These are phyloP conservation scores for Vireo griseus DNA, from an alignment of 2,797 vertebrate genomes.

Conservation along the genomic window DNA sequence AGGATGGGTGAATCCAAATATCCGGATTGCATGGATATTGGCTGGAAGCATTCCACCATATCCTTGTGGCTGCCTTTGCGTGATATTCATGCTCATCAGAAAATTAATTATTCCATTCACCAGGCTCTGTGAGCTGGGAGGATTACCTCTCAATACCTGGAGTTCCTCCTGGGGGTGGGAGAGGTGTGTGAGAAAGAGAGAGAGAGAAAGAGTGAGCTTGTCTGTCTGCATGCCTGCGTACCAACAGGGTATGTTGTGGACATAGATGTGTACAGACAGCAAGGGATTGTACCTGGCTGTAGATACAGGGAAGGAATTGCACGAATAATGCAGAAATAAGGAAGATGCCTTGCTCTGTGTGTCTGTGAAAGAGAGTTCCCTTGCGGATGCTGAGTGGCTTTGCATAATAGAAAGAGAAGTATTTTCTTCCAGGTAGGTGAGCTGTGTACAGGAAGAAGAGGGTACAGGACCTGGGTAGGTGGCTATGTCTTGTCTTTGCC, in stretches of 20 bases:
- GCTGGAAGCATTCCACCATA: slow-evolving; percentile 23
- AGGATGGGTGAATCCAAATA: slow-evolving; percentile 50
- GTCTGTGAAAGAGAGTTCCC: background rate
- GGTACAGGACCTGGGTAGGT: background rate
- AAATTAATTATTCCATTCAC: slow-evolving; percentile 49
- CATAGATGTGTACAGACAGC: background rate
- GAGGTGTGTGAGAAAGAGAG: background rate
- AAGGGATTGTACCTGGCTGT: background rate
- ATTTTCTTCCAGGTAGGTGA: background rate
- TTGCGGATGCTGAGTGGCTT: background rate
- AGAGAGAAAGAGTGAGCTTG: rapidly evolving
- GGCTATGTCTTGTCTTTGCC: background rate
- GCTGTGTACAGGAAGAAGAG: background rate
- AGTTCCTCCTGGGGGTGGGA: background rate
- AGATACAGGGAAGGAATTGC: background rate
- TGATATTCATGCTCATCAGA: slow-evolving; percentile 11
- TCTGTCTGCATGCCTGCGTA: background rate
- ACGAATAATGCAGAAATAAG: background rate
- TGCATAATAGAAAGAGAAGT: background rate
- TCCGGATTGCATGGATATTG: slow-evolving; percentile 16
- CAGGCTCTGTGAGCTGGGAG: background rate
- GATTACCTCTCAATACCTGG: slow-evolving; percentile 25
- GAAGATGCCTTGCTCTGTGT: background rate
- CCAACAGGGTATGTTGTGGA: background rate
- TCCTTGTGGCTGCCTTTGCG: background rate